Percentiles rank a stretch among this genome's conserved stretches.
These are phyloP conservation scores for Holothuria glaberrima DNA, from an alignment of 35 echinoderm and acorn worm species.

Conservation along the genomic window DNA sequence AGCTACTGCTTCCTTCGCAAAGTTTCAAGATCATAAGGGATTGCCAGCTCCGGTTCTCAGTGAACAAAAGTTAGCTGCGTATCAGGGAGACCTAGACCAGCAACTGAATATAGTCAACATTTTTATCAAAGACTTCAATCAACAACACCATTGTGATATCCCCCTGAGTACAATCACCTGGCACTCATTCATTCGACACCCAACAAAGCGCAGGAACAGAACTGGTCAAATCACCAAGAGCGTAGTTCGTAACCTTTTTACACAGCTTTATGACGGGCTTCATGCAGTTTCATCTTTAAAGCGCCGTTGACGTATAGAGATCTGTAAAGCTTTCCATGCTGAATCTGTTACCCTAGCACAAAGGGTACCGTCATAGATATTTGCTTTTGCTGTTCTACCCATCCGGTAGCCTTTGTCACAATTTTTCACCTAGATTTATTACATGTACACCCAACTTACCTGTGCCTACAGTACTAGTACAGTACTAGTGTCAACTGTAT, in stretches of 20 bases:
- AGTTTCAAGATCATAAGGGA: neutral
- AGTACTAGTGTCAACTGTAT: too few species aligned
- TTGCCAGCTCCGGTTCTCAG: neutral
- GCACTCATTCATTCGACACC: neutral
- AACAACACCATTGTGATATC: neutral
- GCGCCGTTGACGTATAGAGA: too few species aligned
- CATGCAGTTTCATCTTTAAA: too few species aligned
- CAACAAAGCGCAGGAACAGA: neutral
- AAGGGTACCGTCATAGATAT: too few species aligned
- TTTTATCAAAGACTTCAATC: neutral
- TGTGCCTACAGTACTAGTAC: too few species aligned
- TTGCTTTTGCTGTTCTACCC: too few species aligned
- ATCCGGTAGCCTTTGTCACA: too few species aligned
- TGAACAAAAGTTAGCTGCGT: neutral
- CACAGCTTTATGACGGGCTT: neutral
- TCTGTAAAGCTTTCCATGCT: too few species aligned
- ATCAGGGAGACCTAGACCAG: neutral
- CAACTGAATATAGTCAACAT: neutral
- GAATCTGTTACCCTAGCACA: too few species aligned
- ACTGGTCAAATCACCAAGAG: neutral
- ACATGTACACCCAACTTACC: too few species aligned
- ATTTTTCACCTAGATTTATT: too few species aligned
- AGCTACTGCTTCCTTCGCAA: constrained; percentile 29
- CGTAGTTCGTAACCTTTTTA: constrained; percentile 16
- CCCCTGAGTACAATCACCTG: neutral